Conservation (phyloP, 2,113 vertebrate genomes). For the Rostratula benghalensis region DNA sequence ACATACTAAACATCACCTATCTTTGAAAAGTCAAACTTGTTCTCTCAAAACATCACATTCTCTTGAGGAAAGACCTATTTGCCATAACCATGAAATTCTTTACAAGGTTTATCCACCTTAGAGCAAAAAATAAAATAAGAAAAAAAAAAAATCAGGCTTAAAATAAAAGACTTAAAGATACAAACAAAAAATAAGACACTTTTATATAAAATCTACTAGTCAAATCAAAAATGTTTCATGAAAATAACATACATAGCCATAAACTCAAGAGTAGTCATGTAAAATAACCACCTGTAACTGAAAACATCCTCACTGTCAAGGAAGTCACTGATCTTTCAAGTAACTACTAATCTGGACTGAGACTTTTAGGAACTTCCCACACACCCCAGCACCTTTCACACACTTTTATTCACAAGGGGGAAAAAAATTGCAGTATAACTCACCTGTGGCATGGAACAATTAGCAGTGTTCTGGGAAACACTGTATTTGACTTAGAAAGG, state of each 20-base stretch:
- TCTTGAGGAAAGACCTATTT: neutral
- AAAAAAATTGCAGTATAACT: neutral
- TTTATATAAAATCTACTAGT: neutral
- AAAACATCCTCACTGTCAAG: neutral
- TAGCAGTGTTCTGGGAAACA: neutral
- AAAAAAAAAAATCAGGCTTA: too few relatives aligned
- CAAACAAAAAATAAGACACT: neutral
- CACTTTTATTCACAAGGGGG: neutral
- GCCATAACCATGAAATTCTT: neutral
- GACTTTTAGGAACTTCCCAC: neutral
- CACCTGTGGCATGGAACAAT: conserved; percentile 2
- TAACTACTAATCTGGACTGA: neutral
- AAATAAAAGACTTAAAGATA: too few relatives aligned
- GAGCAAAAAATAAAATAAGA: too few relatives aligned
- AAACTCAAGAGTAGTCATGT: neutral
- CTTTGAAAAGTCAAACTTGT: neutral
- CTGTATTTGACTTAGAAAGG: neutral
- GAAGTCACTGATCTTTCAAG: neutral
- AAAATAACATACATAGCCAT: neutral
- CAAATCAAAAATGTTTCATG: neutral
- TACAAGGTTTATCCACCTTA: neutral
- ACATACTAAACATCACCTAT: neutral
- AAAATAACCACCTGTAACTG: neutral
- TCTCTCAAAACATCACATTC: neutral
- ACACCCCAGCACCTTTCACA: neutral